Evolutionary conservation across 2,797 vertebrate species (phyloP).

Genomic region (Mormyrops boulengeri): DNA sequence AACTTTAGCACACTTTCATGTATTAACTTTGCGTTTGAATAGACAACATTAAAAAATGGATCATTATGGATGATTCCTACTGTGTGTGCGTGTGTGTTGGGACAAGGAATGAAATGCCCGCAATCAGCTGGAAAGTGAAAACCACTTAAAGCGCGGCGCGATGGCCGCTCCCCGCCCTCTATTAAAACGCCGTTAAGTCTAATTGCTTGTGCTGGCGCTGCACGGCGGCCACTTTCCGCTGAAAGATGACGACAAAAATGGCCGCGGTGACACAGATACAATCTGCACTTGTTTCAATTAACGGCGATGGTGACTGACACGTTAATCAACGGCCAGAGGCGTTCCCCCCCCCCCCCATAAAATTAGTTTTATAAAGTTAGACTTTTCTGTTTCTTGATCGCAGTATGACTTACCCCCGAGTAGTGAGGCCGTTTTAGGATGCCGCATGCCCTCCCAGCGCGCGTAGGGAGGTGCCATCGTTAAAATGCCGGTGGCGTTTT

Average conservation of each 20-base stretch:
- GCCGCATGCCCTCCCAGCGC: neutral
- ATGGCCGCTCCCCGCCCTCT: neutral
- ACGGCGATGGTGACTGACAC: neutral
- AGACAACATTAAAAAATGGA: neutral
- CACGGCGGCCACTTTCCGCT: neutral
- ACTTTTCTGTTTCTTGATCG: neutral
- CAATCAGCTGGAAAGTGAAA: neutral
- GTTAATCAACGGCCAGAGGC: neutral
- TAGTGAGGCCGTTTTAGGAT: neutral
- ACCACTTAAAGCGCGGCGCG: neutral
- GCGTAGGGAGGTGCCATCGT: neutral
- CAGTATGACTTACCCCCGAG: neutral
- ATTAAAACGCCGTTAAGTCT: slow-evolving; percentile 3
- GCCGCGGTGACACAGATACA: neutral
- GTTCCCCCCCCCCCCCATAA: no score
- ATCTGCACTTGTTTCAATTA: slow-evolving; percentile 8
- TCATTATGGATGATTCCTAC: neutral
- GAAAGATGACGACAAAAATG: neutral
- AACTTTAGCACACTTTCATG: neutral
- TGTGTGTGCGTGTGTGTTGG: neutral
- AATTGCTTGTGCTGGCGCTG: neutral
- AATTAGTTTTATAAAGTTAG: neutral
- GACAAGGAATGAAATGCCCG: neutral
- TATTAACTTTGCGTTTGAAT: slow-evolving; percentile 5
- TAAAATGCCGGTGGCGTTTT: neutral